These are phyloP conservation scores for Scolopax mira DNA, from an alignment of 2,113 vertebrate species.

Conservation along the genomic window DNA sequence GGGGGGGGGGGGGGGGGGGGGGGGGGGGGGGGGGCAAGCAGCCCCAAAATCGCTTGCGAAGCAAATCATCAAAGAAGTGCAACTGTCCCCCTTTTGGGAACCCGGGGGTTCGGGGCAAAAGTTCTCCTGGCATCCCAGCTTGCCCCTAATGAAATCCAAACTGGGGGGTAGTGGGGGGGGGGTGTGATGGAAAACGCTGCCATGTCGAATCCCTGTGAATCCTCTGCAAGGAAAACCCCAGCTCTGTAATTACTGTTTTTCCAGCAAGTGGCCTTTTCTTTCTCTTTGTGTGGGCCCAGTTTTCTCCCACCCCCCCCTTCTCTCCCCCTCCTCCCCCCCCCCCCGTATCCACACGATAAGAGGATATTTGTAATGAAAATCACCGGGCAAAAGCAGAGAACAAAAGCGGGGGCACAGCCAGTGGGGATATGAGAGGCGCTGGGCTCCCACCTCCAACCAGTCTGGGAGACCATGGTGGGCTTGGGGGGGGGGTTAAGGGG, in stretches of 20 bases:
- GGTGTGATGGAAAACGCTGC: no score
- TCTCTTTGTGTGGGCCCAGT: conserved; percentile 55
- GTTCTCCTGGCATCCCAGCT: neutral
- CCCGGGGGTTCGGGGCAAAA: neutral
- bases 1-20: no score
- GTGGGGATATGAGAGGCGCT: conserved; percentile 1
- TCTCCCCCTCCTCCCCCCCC: neutral
- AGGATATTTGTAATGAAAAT: conserved; percentile 65
- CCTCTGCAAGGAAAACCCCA: neutral
- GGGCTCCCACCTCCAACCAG: neutral
- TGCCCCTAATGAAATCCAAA: conserved; percentile 33
- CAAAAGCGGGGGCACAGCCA: conserved; percentile 29
- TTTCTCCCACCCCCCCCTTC: neutral
- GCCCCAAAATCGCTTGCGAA: neutral
- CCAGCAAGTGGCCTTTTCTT: conserved; percentile 24
- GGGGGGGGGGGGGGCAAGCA: neutral
- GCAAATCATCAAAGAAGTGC: neutral
- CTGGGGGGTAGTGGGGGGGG: neutral
- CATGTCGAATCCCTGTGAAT: neutral
- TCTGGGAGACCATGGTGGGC: neutral
- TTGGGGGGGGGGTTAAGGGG: neutral
- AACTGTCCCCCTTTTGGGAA: neutral
- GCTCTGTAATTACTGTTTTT: conserved; percentile 16
- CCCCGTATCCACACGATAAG: neutral
- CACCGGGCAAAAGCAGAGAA: neutral